Conservation (phyloP, 2,888 invertebrate genomes). For the Halictus ligatus region DNA sequence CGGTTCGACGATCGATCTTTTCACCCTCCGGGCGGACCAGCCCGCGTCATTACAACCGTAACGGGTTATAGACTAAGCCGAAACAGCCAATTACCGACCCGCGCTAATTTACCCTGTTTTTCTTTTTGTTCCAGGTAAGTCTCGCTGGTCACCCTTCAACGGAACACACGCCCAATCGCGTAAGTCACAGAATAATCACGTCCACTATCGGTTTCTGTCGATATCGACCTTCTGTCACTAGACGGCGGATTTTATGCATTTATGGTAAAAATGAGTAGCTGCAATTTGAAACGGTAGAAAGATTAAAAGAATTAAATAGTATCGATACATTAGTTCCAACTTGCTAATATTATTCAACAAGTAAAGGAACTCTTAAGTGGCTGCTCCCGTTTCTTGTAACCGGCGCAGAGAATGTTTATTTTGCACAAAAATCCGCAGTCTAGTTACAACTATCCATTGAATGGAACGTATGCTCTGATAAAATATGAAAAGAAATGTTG, state of each 20-base stretch:
- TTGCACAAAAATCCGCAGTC: too few species aligned
- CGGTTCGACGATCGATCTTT: conserved; percentile 68
- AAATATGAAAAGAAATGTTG: too few species aligned
- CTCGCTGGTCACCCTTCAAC: background rate
- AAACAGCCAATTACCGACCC: conserved; percentile 23
- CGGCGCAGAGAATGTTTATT: too few species aligned
- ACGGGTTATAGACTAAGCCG: conserved; percentile 38
- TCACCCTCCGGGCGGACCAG: conserved; percentile 24
- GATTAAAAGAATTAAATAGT: background rate
- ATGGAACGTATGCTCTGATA: too few species aligned
- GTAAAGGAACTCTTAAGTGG: too few species aligned
- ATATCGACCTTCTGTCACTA: background rate
- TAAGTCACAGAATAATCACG: conserved; percentile 34
- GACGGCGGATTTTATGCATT: background rate
- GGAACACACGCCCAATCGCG: background rate
- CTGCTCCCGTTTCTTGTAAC: too few species aligned
- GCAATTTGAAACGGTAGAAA: background rate
- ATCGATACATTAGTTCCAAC: too few species aligned
- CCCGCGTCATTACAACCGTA: conserved; percentile 51
- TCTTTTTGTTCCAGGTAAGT: conserved; percentile 77
- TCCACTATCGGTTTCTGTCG: background rate
- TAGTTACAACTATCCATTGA: too few species aligned
- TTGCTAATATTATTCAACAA: too few species aligned
- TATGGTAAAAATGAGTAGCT: background rate
- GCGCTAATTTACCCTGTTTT: conserved; percentile 35